These are phyloP conservation scores for Argya squamiceps DNA, from an alignment of 2,797 vertebrate species.

Conservation along the genomic window DNA sequence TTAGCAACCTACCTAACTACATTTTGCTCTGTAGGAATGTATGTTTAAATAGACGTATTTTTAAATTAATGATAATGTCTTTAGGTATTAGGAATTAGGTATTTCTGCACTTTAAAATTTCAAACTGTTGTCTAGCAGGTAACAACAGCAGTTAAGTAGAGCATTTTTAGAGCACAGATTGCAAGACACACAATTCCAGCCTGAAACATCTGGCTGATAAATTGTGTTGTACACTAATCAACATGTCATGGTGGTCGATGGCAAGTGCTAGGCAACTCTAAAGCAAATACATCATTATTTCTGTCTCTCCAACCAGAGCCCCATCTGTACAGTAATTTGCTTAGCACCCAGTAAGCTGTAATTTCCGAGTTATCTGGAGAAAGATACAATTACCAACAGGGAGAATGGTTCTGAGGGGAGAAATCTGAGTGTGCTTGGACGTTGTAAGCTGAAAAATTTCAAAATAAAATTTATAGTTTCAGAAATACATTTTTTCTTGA, in stretches of 20 bases:
- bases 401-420: not conserved
- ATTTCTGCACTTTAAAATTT: not conserved
- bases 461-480: not conserved
- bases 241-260: not conserved
- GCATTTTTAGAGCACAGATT: not conserved
- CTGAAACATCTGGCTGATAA: not conserved
- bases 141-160: not conserved
- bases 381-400: not conserved
- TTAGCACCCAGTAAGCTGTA: not conserved
- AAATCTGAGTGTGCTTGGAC: not conserved
- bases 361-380: not conserved
- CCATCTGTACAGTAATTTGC: not conserved
- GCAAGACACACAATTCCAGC: not conserved
- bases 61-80: not conserved
- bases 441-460: not conserved
- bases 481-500: not conserved
- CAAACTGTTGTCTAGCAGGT: not conserved
- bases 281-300: not conserved
- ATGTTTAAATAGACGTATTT: not conserved
- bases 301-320: not conserved
- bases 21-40: not conserved
- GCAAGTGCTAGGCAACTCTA: not conserved
- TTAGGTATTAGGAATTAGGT: not conserved
- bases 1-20: not conserved
- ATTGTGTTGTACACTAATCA: not conserved